Base-by-base conservation (phyloP, 2,888 invertebrate genomes). In the Scaptomyza parva region DNA sequence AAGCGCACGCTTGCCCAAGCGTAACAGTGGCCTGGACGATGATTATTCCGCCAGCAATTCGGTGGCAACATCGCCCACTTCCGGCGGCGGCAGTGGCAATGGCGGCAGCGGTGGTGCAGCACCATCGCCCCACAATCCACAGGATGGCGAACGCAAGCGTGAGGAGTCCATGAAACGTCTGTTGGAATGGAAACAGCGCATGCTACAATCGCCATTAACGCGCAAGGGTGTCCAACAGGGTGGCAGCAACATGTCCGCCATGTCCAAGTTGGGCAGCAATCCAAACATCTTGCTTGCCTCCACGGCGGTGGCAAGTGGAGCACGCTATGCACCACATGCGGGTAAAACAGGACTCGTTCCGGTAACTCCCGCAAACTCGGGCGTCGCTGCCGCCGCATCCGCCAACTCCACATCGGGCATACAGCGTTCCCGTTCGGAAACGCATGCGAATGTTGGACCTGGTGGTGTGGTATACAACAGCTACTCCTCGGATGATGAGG, bases 151-250 rank as follows among this genome's bases (percentile, higher is more conserved):
- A 89, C 94, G 95, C 89, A 96, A 96, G 92, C 94, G 97, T 26
- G 97, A 97, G 92, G 97, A 97, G 91, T 97, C 97, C 9, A 97
- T 97, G 97, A 97, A 97, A 92, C 94, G 97, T 22, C 92, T 97
- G 62, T 92, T 97, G 47, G 97, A 97, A 92, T 97, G 97, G 97
- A 97, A 97, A 91, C 97, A 97, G 92, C 93, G 97, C 82, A 97
- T 97, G 97, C 92, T 97, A 80, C 97, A 97, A 91, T 97, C 97
- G 12, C 97, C 97, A 7, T 92, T 97, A 78, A 96, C 97, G 18
- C 94, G 96, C 71, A 97, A 97, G 91, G 94, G 95, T 64, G 93
- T 93, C 18, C 94, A 94, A 43, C 94, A 94, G 22, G 80, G 77
- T n/a, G 85, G 79, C 66, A 89, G 83, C 75, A 93, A 94, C 64